These are phyloP conservation scores for Volucella inflata DNA, from an alignment of 2,888 invertebrate genomes.

Conservation along the genomic window DNA sequence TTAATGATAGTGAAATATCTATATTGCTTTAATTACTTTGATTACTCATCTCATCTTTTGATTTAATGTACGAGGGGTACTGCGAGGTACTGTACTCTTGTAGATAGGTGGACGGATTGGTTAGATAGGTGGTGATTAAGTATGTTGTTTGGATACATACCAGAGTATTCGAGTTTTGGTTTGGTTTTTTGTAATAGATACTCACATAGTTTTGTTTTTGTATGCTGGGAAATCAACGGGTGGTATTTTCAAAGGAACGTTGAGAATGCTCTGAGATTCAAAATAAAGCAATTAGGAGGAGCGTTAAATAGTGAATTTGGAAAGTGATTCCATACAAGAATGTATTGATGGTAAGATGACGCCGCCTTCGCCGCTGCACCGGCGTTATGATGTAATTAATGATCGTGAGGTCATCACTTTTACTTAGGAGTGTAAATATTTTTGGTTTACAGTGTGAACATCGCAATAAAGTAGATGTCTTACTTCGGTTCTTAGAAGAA, in stretches of 20 bases:
- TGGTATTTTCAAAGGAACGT: conserved; percentile 37
- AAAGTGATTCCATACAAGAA: conserved; percentile 40
- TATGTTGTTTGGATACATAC: conserved; percentile 52
- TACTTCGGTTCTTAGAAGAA: no score
- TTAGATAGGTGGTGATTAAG: conserved; percentile 63
- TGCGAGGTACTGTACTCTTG: conserved; percentile 51
- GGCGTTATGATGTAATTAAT: conserved; percentile 25
- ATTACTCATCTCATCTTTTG: conserved; percentile 69
- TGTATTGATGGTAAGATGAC: conserved; percentile 11
- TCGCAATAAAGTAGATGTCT: background rate
- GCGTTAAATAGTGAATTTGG: conserved; percentile 54
- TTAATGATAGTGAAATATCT: conserved; percentile 71
- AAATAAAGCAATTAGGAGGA: conserved; percentile 69
- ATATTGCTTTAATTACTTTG: conserved; percentile 73
- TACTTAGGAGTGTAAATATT: background rate
- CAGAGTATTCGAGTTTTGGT: conserved; percentile 5
- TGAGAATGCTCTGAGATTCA: conserved; percentile 44
- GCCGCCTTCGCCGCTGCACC: background rate
- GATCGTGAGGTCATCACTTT: conserved; percentile 31
- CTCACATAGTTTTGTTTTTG: background rate
- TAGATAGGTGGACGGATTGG: conserved; percentile 29
- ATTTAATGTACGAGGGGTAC: conserved; percentile 41
- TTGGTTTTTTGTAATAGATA: background rate
- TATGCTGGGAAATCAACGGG: conserved; percentile 51
- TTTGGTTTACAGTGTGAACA: background rate